phyloP scores from a whole-genome alignment of 2,888 invertebrate species.

The Apeira syringaria region DNA sequence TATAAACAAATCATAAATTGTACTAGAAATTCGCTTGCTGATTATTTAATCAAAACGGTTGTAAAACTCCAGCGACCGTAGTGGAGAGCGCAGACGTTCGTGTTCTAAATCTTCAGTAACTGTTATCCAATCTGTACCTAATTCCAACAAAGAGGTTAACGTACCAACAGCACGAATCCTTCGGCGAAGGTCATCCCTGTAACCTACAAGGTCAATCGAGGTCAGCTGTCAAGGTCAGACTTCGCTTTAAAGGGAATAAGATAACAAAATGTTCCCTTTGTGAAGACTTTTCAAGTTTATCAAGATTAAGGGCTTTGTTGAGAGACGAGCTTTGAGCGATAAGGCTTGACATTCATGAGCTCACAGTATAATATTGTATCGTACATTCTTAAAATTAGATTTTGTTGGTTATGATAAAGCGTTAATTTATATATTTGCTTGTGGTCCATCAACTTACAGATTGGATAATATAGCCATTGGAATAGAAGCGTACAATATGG shows the following conservation, averaged over 20 bases:
- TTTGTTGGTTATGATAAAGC: too few species aligned
- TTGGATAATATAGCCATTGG: too few species aligned
- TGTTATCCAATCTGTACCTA: not conserved
- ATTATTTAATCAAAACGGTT: not conserved
- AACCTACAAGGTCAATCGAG: conserved; percentile 42
- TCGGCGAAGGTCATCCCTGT: conserved; percentile 33
- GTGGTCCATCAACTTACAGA: too few species aligned
- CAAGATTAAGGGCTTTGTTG: conserved; percentile 24
- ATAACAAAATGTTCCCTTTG: conserved; percentile 14
- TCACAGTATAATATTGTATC: too few species aligned
- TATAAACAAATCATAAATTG: not conserved
- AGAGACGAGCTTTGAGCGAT: not conserved
- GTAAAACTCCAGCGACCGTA: conserved; percentile 2
- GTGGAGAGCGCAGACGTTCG: conserved; percentile 5
- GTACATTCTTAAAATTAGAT: too few species aligned
- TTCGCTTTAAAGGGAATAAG: conserved; percentile 14
- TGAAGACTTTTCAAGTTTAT: conserved; percentile 18
- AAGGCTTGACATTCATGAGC: not conserved
- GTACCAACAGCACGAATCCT: conserved; percentile 34
- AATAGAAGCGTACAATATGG: too few species aligned
- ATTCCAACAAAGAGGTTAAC: conserved; percentile 36
- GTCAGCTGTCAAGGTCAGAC: conserved; percentile 44
- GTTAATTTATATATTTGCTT: too few species aligned
- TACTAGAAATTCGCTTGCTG: not conserved
- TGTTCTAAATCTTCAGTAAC: conserved; percentile 10